Base-by-base conservation (phyloP, 2,797 vertebrate species). In the Allobates femoralis region DNA sequence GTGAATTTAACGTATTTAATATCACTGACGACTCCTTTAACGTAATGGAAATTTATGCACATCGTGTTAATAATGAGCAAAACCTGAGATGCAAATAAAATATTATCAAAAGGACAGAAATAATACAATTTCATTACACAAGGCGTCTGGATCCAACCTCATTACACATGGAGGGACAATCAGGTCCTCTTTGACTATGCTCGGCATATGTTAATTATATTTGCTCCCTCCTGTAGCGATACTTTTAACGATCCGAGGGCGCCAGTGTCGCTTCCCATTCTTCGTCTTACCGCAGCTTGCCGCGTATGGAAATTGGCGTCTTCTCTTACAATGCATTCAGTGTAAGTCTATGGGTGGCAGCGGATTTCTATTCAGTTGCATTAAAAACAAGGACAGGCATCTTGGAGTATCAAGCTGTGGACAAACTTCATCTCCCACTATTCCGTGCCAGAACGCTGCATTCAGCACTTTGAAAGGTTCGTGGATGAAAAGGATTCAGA, bases 191-290 rank as follows among this genome's bases (percentile, higher is more conserved):
- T 26, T 28, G 53, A 51, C 58, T 28, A 56, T 46, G 32, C 30
- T 46, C 51, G n/a, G 51, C 60, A 37, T 58, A 41, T 41, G 66
- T 83, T 83, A 83, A 83, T 83, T 83, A 58, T 37, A 53, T 83
- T 58, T 73, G 16, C 32, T 83, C 81, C 53, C 81, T 46, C 81
- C 81, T 46, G 81, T 46, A 37, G 67, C n/a, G 51, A 21, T 83
- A 83, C 66, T 73, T 73, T 74, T 74, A 58, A 83, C 30, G 51
- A 83, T 34, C 23, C 56, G 30, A 58, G 32, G 81, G 58, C 32
- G 58, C 2, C 32, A 74, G 67, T 71, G 15, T 73, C 28, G 41
- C 79, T 50, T 67, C 26, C 18, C 32, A 30, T 41, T 50, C 26
- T 74, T n/a, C 56, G 16, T 23, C 26, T n/a, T 26, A 26, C 32